Evolutionary conservation across 2,797 vertebrate genomes (phyloP), one percentile per base, ranked within the genome.

Genomic region (Spheniscus humboldti): DNA sequence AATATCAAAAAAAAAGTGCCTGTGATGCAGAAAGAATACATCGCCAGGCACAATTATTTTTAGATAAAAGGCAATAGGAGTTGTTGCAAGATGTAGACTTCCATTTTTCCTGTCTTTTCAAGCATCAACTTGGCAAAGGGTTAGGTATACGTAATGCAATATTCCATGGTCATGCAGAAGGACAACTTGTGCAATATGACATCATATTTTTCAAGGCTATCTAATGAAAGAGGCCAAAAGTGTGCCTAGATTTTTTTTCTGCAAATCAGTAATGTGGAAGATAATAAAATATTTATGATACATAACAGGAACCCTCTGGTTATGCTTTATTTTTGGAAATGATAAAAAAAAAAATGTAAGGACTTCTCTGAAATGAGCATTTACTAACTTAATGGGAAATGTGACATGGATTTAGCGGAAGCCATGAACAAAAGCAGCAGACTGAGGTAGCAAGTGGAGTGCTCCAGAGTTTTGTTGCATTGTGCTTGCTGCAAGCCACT

Each of bases 221-320:
- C 53, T 88, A 78, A 78, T 45, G 47, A 81, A 94, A 81, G 66
- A 94, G 50, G 85, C 48, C 37, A 66, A 77, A 93, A 90, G 18
- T 24, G 13, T 68, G 39, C 28, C 73, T 66, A 81, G 28, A 25
- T 19, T 74, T 77, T 55, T 81, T 74, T 67, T 35, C 47, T 81
- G 62, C 57, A 81, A 88, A 56, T 92, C 73, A 88, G 62, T 88
- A 94, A 95, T 47, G 66, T 86, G 82, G 82, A 94, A 93, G 82
- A 82, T 88, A 77, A 86, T 97, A 88, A 94, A 95, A 95, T 96
- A 96, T 96, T 97, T 95, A 95, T 84, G 62, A 91, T 94, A 81
- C 9, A 5, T 94, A 96, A 96, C 43, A 15, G 76, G 57, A 94
- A 86, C 91, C 93, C 89, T 95, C 92, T 60, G 84, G 92, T 94